Conservation (phyloP, 2,797 vertebrate species). For the Oceanodroma leucorhoa region DNA sequence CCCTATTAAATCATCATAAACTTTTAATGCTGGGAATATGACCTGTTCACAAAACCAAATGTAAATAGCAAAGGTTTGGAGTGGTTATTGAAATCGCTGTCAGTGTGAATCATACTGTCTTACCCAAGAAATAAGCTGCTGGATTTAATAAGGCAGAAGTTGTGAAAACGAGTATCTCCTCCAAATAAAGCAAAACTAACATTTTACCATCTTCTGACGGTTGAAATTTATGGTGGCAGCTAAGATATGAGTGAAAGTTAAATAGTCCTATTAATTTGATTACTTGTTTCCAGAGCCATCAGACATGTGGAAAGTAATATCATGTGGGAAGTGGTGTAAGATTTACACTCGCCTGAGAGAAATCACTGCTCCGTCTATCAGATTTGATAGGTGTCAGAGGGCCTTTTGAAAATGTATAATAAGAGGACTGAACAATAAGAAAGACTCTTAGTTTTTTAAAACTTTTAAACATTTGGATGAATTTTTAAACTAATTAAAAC, state of each 20-base stretch:
- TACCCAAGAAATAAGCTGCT: slow-evolving; percentile 28
- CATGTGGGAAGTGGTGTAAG: slow-evolving; percentile 52
- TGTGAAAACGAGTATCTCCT: slow-evolving; percentile 40
- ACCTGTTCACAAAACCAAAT: slow-evolving; percentile 37
- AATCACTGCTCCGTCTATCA: slow-evolving; percentile 61
- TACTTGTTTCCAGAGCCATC: slow-evolving; percentile 66
- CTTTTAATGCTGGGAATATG: slow-evolving; percentile 39
- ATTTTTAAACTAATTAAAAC: slow-evolving; percentile 46
- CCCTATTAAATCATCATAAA: slow-evolving; percentile 51
- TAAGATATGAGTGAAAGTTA: slow-evolving; percentile 64
- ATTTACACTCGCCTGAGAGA: slow-evolving; percentile 50
- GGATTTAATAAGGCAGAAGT: slow-evolving; percentile 51
- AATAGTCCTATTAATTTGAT: slow-evolving; percentile 67
- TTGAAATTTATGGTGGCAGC: slow-evolving; percentile 60
- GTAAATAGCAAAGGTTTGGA: slow-evolving; percentile 53
- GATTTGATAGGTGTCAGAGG: slow-evolving; percentile 67
- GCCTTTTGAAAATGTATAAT: slow-evolving; percentile 54
- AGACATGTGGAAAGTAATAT: slow-evolving; percentile 55
- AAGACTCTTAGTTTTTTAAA: slow-evolving; percentile 16
- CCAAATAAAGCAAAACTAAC: slow-evolving; percentile 66
- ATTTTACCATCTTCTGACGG: slow-evolving; percentile 23
- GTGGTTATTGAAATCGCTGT: slow-evolving; percentile 53
- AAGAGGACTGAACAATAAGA: slow-evolving; percentile 50
- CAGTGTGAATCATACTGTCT: slow-evolving; percentile 38
- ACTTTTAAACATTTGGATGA: slow-evolving; percentile 53